phyloP scores from a whole-genome alignment of 1,140 invertebrate genomes.

The Rhopalosiphum padi region DNA sequence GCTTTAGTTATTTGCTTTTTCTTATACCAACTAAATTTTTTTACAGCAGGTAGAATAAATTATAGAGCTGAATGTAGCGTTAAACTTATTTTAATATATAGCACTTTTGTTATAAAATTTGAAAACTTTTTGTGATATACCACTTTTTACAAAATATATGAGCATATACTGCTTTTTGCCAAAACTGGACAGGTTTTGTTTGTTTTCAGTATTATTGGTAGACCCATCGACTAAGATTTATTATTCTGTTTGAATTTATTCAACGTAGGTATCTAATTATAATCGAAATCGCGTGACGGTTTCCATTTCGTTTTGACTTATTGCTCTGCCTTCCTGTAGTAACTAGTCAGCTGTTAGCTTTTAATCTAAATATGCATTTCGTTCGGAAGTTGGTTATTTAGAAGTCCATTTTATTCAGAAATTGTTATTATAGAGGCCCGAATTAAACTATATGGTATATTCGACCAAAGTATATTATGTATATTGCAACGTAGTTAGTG shows the following conservation, averaged over 20 bases:
- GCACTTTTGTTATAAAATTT: neutral
- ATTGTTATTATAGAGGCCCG: neutral
- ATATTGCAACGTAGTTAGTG: neutral
- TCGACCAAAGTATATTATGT: neutral
- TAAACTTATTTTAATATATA: neutral
- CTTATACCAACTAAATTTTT: neutral
- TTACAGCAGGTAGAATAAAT: neutral
- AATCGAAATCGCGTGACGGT: conserved; percentile 12
- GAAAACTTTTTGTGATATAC: neutral
- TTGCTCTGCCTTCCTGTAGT: neutral
- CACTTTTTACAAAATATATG: neutral
- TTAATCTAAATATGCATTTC: conserved; percentile 7
- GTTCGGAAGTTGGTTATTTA: neutral
- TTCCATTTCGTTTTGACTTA: conserved; percentile 11
- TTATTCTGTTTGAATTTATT: neutral
- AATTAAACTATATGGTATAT: neutral
- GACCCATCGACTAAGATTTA: neutral
- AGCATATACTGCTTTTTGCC: neutral
- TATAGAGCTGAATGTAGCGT: neutral
- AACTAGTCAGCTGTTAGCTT: neutral
- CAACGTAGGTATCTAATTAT: neutral
- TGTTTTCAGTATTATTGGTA: neutral
- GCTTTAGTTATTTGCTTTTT: neutral
- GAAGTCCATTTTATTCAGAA: neutral
- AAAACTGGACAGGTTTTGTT: neutral